Conservation (phyloP, 2,113 vertebrate genomes). For the Fulica atra region DNA sequence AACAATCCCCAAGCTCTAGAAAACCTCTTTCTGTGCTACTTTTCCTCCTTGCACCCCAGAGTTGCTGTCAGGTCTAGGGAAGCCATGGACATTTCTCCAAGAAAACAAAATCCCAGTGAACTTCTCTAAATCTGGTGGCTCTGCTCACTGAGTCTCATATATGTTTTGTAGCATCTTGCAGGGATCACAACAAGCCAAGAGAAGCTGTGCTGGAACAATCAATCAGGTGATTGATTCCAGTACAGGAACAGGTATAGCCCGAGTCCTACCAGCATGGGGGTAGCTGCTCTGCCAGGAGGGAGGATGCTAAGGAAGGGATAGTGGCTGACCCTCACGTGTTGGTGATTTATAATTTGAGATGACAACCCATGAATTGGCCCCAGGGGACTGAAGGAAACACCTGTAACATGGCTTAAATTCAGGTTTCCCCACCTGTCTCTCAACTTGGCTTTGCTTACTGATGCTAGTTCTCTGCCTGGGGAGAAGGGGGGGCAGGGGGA, state of each 20-base stretch:
- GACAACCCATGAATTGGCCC: slow-evolving; percentile 15
- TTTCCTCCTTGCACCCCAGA: not conserved
- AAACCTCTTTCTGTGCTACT: not conserved
- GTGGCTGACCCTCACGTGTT: not conserved
- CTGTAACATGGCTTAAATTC: not conserved
- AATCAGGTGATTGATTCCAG: not conserved
- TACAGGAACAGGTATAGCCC: not conserved
- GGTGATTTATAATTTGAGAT: slow-evolving; percentile 26
- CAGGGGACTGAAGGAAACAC: slow-evolving; percentile 1
- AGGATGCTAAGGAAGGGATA: not conserved
- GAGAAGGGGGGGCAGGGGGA: not conserved
- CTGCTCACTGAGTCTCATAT: rapidly evolving
- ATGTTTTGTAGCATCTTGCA: rapidly evolving
- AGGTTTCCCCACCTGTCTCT: not conserved
- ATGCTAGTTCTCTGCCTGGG: rapidly evolving
- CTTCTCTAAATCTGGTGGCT: not conserved
- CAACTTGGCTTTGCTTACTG: not conserved
- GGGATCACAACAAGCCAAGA: not conserved
- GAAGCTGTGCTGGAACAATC: not conserved
- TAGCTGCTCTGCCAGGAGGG: not conserved
- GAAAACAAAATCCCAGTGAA: not conserved
- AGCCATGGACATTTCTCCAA: not conserved
- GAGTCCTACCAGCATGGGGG: rapidly evolving
- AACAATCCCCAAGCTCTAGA: not conserved
- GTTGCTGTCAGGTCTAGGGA: not conserved